Evolutionary conservation across 2,888 invertebrate species (phyloP), one percentile per base, ranked within the genome.

Genomic region (Campoplex capitator): DNA sequence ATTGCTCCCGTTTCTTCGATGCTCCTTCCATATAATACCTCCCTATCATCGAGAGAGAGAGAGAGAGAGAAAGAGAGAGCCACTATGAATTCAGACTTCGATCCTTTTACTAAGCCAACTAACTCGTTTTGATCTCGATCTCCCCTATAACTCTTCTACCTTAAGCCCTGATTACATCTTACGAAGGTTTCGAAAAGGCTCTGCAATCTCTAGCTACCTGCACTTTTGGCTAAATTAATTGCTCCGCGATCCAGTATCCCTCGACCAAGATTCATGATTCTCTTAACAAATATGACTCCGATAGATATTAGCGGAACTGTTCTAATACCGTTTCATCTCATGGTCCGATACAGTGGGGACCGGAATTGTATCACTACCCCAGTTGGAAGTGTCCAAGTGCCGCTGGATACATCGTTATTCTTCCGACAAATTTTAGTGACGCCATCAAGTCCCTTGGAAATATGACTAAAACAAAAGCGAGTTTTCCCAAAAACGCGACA

Each of bases 81-180:
- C 76, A 80, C 48, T 67, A 76, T 87, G 79, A 62, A 87, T 85
- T 83, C 71, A 84, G 78, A 85, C 79, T 75, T 80, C 76, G 79
- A 87, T 85, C 83, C 78, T 77, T 70, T 54, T 32, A 73, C 76
- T 67, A 79, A 87, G 85, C 85, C 71, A 84, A 84, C 82, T 58
- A 83, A 68, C 67, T 32, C 82, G 79, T 68, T 83, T 71, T 51
- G 48, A 45, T 45, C 65, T 68, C 51, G 32, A 85, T 42, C 51
- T 51, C 71, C 28, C 3, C 67, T 71, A 79, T 81, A 78, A 67
- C 62, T 71, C 68, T 68, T 70, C 74, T 51, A 78, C 28, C 80
- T 78, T 74, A 68, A 74, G 54, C 16, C 45, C 45, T 73, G 51
- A 18, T n/a, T 81, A 67, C 48, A 74, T 82, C 74, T 68, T 32